Evolutionary conservation across 2,797 vertebrate species (phyloP).

Genomic region (Chanos chanos): DNA sequence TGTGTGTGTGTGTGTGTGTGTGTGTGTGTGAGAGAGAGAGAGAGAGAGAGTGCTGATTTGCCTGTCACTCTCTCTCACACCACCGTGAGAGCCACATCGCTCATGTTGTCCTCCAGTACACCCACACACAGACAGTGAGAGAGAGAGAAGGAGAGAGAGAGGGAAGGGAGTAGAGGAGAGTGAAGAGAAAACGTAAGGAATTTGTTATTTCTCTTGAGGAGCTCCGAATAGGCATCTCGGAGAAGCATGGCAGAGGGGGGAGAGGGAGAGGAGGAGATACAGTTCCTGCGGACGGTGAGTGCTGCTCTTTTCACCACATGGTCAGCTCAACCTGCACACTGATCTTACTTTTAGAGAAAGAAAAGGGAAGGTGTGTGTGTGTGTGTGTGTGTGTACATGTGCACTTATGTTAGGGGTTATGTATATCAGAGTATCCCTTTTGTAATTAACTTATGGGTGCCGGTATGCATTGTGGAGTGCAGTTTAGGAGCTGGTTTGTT

Average conservation of each 20-base stretch:
- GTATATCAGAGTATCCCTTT: too few relatives aligned
- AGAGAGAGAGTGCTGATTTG: slow-evolving; percentile 46
- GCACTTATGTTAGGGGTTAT: neutral
- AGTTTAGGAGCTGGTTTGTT: too few relatives aligned
- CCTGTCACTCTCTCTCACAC: slow-evolving; percentile 71
- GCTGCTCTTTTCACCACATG: neutral
- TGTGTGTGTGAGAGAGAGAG: slow-evolving; percentile 45
- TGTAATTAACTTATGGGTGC: too few relatives aligned
- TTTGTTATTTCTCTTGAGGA: slow-evolving; percentile 71
- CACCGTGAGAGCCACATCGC: slow-evolving; percentile 71
- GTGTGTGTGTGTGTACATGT: neutral
- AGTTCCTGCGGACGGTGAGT: slow-evolving; percentile 91
- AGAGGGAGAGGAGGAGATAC: slow-evolving; percentile 90
- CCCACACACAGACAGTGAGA: slow-evolving; percentile 66
- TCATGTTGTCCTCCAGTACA: slow-evolving; percentile 72
- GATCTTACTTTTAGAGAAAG: slow-evolving; percentile 6
- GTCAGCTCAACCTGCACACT: slow-evolving; percentile 14
- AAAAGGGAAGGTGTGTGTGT: neutral
- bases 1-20: too few relatives aligned
- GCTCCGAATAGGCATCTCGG: slow-evolving; percentile 67
- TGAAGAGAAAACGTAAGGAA: slow-evolving; percentile 60
- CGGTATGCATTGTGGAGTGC: too few relatives aligned
- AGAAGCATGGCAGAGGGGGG: slow-evolving; percentile 86
- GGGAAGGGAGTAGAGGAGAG: slow-evolving; percentile 44
- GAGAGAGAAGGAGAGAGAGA: slow-evolving; percentile 44